Base-by-base conservation (phyloP, 2,113 vertebrate genomes). In the Orycteropus afer region DNA sequence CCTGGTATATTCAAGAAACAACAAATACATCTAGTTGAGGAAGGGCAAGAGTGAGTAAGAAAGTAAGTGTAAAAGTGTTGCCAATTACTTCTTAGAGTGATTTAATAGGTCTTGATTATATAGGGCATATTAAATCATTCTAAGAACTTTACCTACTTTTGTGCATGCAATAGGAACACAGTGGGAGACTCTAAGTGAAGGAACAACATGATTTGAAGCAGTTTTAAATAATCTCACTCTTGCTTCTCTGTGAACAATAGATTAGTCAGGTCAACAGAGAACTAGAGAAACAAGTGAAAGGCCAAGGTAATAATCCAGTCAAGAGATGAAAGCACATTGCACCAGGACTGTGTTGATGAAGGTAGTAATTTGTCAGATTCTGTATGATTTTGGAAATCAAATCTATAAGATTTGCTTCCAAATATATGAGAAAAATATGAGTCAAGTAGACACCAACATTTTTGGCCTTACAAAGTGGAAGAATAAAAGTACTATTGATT, bases 391-490 rank as follows among this genome's bases (percentile, higher is more conserved):
- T 79, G 18, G 77, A 96, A 22, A 15, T 42, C 65, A 2, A 78
- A 6, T 49, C 25, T 53, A 14, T 6, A 93, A 2, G 7, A 59
- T 65, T 89, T 67, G 22, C 27, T 86, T 4, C 69, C 25, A 93
- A 78, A 22, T 83, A 14, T 22, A 83, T 93, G 23, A 80, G 11
- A 37, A 55, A 57, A 7, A 55, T 32, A 45, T n/a, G 53, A 80
- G 12, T 87, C 53, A 81, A 78, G 29, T 15, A 67, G 23, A 83
- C 15, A 77, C 45, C 67, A 77, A 49, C 7, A 78, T 27, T 92
- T 92, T 95, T 25, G 63, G 59, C 13, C 8, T 49, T 20, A 93
- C 17, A 89, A 87, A 67, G 22, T 84, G 49, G 95, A 69, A 81
- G 23, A 12, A 77, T 59, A 77, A 76, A 78, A 86, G 71, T 45